Conservation (phyloP, 2,113 vertebrate species). For the Macquaria ambigua region DNA sequence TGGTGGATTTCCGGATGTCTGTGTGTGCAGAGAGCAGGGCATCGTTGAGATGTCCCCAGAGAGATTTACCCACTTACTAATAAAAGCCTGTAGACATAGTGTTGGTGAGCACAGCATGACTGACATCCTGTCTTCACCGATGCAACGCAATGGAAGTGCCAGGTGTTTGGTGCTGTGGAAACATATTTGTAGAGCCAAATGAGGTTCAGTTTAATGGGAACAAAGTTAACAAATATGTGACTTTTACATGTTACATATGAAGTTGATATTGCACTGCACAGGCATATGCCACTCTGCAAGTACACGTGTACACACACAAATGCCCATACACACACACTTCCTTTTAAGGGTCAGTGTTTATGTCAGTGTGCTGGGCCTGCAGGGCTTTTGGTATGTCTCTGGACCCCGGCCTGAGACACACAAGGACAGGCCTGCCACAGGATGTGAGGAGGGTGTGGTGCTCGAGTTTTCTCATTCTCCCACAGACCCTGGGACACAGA, state of each 20-base stretch:
- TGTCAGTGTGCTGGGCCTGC: conserved; percentile 47
- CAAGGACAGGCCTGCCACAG: conserved; percentile 73
- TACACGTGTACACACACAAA: not conserved
- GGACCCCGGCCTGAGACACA: conserved; percentile 50
- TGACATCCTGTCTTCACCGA: conserved; percentile 49
- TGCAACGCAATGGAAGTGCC: conserved; percentile 27
- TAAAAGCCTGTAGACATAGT: conserved; percentile 43
- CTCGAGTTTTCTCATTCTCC: conserved; percentile 60
- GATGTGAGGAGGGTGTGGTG: conserved; percentile 80
- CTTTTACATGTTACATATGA: not conserved
- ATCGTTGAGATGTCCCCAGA: conserved; percentile 48
- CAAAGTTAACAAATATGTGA: not conserved
- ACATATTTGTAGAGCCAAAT: not conserved
- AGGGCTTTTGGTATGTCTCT: conserved; percentile 46
- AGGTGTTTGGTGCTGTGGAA: conserved; percentile 33
- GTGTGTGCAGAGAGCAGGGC: conserved; percentile 42
- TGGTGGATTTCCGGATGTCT: conserved; percentile 69
- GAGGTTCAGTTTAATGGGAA: not conserved
- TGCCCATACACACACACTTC: conserved; percentile 38
- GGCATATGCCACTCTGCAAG: not conserved
- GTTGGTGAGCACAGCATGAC: conserved; percentile 26
- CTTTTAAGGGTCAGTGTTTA: conserved; percentile 58
- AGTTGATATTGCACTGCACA: not conserved
- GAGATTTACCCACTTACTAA: conserved; percentile 51
- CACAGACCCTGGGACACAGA: conserved; percentile 58